phyloP scores from a whole-genome alignment of 2,113 vertebrate species.

The Acinonyx jubatus region DNA sequence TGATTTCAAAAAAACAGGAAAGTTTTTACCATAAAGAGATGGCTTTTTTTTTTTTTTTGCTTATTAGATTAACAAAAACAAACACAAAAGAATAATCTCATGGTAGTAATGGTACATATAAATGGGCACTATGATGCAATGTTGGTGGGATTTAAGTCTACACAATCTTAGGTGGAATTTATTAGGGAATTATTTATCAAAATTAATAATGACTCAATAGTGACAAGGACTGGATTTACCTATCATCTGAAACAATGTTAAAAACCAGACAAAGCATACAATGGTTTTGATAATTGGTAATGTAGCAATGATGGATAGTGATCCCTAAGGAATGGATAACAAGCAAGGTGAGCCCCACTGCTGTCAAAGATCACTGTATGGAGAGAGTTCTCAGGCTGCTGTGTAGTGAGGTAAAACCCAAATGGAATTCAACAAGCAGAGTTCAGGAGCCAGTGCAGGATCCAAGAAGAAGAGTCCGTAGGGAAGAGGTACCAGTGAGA shows the following conservation, averaged over 20 bases:
- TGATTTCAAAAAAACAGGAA: not conserved
- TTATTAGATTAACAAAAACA: not conserved
- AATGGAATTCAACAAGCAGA: not conserved
- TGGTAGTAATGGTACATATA: not conserved
- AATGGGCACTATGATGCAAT: not conserved
- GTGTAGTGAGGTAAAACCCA: not conserved
- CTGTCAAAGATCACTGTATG: not conserved
- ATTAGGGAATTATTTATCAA: not conserved
- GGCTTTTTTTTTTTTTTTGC: not conserved
- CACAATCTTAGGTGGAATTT: not conserved
- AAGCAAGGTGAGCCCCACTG: not conserved
- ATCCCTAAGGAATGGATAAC: not conserved
- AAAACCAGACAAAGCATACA: not conserved
- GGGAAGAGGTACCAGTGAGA: not conserved
- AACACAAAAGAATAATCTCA: not conserved
- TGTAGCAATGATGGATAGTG: not conserved
- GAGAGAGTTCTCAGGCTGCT: not conserved
- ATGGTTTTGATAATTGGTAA: not conserved
- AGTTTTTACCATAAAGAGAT: not conserved
- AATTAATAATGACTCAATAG: slow-evolving; percentile 24
- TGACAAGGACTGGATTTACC: not conserved
- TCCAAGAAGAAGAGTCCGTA: not conserved
- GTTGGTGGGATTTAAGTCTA: not conserved
- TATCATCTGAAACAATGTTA: not conserved
- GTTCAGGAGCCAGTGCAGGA: not conserved